phyloP scores from a whole-genome alignment of 2,888 invertebrate genomes.

The Erebia aethiops region DNA sequence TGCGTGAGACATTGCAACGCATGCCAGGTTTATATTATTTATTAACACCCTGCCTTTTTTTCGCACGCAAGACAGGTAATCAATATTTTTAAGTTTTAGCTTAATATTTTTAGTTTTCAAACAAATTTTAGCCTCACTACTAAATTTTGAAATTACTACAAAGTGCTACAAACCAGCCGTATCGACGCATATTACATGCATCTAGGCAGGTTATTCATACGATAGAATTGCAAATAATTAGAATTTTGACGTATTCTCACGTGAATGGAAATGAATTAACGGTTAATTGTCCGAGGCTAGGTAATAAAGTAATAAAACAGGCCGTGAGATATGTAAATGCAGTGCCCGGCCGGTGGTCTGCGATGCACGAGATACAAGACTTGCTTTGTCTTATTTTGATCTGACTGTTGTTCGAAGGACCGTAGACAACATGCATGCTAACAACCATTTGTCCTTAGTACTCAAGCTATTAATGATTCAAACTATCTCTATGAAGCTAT shows the following conservation, averaged over 20 bases:
- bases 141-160: too few species aligned
- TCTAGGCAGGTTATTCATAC: background rate
- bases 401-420: slow-evolving; percentile 37
- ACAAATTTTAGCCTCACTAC: too few species aligned
- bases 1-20: too few species aligned
- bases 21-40: too few species aligned
- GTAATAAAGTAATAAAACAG: slow-evolving; percentile 48
- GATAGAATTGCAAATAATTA: slow-evolving; percentile 1
- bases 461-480: slow-evolving; percentile 29
- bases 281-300: slow-evolving; percentile 36
- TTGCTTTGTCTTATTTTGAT: slow-evolving; percentile 48
- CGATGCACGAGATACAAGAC: slow-evolving; percentile 50
- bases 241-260: slow-evolving; percentile 8
- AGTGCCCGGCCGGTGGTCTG: slow-evolving; percentile 67
- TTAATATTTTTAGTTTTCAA: too few species aligned
- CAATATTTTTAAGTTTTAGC: too few species aligned
- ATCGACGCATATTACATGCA: too few species aligned
- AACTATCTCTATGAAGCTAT: slow-evolving; percentile 26
- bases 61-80: too few species aligned
- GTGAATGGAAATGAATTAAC: slow-evolving; percentile 19
- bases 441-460: slow-evolving; percentile 35
- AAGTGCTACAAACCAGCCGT: too few species aligned
- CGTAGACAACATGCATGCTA: slow-evolving; percentile 40
- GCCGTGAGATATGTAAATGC: slow-evolving; percentile 66
- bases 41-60: too few species aligned